Evolutionary conservation across 2,797 vertebrate species (phyloP).

Genomic region (Macrochelys suwanniensis): DNA sequence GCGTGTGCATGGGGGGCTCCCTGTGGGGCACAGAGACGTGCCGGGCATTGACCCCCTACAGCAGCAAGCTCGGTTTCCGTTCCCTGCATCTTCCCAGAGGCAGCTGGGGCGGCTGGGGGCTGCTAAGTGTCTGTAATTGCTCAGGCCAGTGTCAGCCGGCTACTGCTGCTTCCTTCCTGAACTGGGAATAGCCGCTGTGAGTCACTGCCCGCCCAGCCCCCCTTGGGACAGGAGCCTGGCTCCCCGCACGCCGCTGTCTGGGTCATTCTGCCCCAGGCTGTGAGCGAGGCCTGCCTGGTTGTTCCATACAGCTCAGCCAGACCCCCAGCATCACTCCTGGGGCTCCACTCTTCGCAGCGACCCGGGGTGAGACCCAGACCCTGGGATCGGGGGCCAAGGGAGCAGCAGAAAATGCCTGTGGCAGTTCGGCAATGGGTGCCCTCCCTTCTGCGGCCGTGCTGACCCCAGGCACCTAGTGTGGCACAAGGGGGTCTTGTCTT

Average conservation of each 20-base stretch:
- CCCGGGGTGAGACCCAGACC: background rate
- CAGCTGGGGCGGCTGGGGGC: background rate
- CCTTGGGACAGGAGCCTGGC: background rate
- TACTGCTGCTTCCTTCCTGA: conserved; percentile 68
- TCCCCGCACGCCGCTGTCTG: background rate
- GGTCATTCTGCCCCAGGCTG: background rate
- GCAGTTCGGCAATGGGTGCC: no score
- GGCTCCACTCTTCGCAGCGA: no score
- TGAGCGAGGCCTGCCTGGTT: no score
- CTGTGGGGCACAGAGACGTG: background rate
- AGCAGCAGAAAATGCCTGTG: no score
- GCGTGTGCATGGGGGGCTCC: background rate
- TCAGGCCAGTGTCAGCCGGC: conserved; percentile 24
- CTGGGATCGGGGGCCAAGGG: background rate
- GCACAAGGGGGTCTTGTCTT: background rate
- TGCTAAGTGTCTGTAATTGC: conserved; percentile 36
- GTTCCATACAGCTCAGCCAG: background rate
- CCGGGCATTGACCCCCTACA: conserved; percentile 1
- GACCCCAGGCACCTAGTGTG: no score
- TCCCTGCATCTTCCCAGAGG: background rate
- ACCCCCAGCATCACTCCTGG: no score
- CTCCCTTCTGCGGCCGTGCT: no score
- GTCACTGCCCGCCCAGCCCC: background rate
- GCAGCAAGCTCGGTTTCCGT: background rate
- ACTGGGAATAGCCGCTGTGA: conserved; percentile 55